Conservation (phyloP, 2,113 vertebrate species). For the Macaca nemestrina region DNA sequence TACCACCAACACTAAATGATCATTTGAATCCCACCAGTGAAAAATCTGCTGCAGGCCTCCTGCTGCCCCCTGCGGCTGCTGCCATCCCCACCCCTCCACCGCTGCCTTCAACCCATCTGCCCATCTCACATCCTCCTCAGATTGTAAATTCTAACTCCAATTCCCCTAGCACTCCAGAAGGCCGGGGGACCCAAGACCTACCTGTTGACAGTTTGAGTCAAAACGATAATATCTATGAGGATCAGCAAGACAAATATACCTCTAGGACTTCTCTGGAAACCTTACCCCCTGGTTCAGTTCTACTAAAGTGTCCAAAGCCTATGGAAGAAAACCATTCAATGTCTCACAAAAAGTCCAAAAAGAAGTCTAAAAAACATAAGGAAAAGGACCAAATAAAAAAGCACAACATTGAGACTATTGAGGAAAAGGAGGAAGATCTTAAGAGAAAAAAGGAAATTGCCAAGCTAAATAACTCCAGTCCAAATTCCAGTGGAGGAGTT, state of each 20-base stretch:
- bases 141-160: constrained; percentile 89
- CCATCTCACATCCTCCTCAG: constrained; percentile 83
- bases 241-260: constrained; percentile 86
- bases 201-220: constrained; percentile 85
- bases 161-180: constrained; percentile 92
- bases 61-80: constrained; percentile 77
- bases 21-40: constrained; percentile 77
- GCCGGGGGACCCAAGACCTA: constrained; percentile 90
- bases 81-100: constrained; percentile 67
- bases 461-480: constrained; percentile 44
- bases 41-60: constrained; percentile 76
- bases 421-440: constrained; percentile 61
- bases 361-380: constrained; percentile 91
- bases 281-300: constrained; percentile 70
- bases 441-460: constrained; percentile 70
- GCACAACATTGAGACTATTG: constrained; percentile 36
- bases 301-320: constrained; percentile 51
- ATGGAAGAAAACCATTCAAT: constrained; percentile 46
- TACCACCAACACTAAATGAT: constrained; percentile 79
- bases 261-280: constrained; percentile 81
- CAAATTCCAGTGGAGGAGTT: constrained; percentile 79
- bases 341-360: constrained; percentile 88
- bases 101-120: constrained; percentile 81
- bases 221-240: constrained; percentile 83
- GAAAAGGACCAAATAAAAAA: constrained; percentile 86